phyloP scores from a whole-genome alignment of 2,888 invertebrate genomes.

The Apamea monoglypha region DNA sequence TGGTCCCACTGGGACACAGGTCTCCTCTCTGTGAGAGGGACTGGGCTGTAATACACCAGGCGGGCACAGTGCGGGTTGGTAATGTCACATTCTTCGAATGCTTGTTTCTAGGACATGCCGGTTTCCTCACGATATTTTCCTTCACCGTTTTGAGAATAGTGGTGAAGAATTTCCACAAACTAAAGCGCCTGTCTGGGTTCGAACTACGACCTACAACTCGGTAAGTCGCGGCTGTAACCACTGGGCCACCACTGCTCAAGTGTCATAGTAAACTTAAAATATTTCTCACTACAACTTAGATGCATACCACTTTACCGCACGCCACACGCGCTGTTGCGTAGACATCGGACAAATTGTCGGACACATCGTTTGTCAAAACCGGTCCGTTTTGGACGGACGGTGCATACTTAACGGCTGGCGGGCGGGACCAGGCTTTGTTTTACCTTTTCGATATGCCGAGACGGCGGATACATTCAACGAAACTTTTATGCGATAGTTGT shows the following conservation, averaged over 20 bases:
- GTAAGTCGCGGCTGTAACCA: not conserved
- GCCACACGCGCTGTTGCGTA: slow-evolving; percentile 1
- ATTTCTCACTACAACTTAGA: not conserved
- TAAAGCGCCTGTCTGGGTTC: too few species aligned
- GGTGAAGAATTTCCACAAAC: not conserved
- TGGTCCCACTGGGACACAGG: not conserved
- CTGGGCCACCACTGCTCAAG: not conserved
- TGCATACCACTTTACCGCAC: not conserved
- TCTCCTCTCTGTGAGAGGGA: not conserved
- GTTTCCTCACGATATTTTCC: not conserved
- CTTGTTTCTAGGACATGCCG: not conserved
- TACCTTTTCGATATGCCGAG: not conserved
- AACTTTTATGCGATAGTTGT: not conserved
- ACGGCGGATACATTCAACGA: too few species aligned
- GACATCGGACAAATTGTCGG: slow-evolving; percentile 46
- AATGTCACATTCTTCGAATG: too few species aligned
- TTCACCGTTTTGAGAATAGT: not conserved
- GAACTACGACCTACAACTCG: too few species aligned
- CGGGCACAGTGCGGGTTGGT: too few species aligned
- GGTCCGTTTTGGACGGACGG: slow-evolving; percentile 30
- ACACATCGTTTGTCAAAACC: slow-evolving; percentile 46
- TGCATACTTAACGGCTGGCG: slow-evolving; percentile 8
- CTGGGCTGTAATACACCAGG: too few species aligned
- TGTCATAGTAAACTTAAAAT: not conserved
- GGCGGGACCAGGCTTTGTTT: slow-evolving; percentile 1